These are phyloP conservation scores for Corbicula japonica DNA, from an alignment of 2,888 invertebrate genomes.

Conservation along the genomic window DNA sequence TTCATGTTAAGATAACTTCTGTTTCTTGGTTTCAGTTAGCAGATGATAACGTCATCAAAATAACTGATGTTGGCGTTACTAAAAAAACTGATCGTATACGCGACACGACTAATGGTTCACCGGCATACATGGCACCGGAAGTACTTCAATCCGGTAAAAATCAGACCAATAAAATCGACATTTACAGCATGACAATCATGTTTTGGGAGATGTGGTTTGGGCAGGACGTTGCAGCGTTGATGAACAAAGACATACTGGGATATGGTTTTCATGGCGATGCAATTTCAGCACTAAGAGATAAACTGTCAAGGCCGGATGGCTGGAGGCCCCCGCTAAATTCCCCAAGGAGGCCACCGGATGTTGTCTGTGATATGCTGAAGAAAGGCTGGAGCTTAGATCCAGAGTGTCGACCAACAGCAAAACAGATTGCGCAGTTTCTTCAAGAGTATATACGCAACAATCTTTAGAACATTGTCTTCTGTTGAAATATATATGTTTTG, in stretches of 20 bases:
- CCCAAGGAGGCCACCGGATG: constrained; percentile 67
- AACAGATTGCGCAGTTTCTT: no score
- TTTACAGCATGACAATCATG: constrained; percentile 73
- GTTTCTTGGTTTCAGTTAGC: no score
- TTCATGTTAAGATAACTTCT: no score
- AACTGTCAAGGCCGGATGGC: constrained; percentile 61
- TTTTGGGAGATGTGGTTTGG: constrained; percentile 83
- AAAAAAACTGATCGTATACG: constrained; percentile 73
- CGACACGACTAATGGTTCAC: constrained; percentile 72
- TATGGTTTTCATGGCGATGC: constrained; percentile 49
- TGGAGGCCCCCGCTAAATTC: constrained; percentile 73
- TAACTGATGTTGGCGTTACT: constrained; percentile 81
- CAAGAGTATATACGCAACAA: no score
- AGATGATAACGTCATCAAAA: constrained; percentile 67
- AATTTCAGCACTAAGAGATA: constrained; percentile 37
- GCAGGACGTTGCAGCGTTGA: constrained; percentile 71
- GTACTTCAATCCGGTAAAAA: constrained; percentile 66
- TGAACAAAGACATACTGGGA: constrained; percentile 51
- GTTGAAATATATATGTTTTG: no score
- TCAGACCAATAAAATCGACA: constrained; percentile 75
- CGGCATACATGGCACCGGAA: constrained; percentile 80
- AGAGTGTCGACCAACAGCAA: no score
- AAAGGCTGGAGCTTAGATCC: constrained; percentile 71
- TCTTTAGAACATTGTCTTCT: no score
- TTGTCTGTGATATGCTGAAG: constrained; percentile 66